These are phyloP conservation scores for Betta splendens DNA, from an alignment of 2,797 vertebrate genomes.

Conservation along the genomic window DNA sequence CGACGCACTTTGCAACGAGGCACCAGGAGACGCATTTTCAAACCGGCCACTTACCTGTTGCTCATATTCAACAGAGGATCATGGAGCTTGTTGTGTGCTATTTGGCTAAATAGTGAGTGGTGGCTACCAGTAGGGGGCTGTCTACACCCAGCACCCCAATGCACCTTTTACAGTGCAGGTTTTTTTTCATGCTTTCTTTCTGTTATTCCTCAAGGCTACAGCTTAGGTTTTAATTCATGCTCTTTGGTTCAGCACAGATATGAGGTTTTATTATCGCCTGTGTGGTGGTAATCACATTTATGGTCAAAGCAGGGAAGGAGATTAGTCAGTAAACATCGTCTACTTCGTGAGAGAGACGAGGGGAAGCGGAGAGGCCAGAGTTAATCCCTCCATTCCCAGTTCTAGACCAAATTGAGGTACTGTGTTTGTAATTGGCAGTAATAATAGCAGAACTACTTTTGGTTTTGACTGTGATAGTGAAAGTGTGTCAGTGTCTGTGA, in stretches of 20 bases:
- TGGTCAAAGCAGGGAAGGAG: slow-evolving; percentile 75
- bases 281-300: slow-evolving; percentile 80
- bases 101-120: slow-evolving; percentile 49
- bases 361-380: slow-evolving; percentile 52
- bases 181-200: slow-evolving; percentile 6
- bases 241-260: slow-evolving; percentile 70
- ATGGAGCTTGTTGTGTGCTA: slow-evolving; percentile 50
- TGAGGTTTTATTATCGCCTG: slow-evolving; percentile 76
- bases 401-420: slow-evolving; percentile 51
- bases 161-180: slow-evolving; percentile 45
- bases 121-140: slow-evolving; percentile 83
- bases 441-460: slow-evolving; percentile 50
- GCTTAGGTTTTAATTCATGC: slow-evolving; percentile 76
- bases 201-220: slow-evolving; percentile 72
- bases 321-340: slow-evolving; percentile 71
- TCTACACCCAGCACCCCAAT: slow-evolving; percentile 68
- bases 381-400: slow-evolving; percentile 68
- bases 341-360: slow-evolving; percentile 53
- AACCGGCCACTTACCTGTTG: slow-evolving; percentile 71
- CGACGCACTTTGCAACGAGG: not conserved
- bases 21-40: not conserved
- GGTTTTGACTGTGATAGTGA: slow-evolving; percentile 27
- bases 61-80: slow-evolving; percentile 72
- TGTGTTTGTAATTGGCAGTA: slow-evolving; percentile 57
- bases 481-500: not conserved